phyloP scores from a whole-genome alignment of 2,888 invertebrate genomes.

The Malthinus seriepunctatus region DNA sequence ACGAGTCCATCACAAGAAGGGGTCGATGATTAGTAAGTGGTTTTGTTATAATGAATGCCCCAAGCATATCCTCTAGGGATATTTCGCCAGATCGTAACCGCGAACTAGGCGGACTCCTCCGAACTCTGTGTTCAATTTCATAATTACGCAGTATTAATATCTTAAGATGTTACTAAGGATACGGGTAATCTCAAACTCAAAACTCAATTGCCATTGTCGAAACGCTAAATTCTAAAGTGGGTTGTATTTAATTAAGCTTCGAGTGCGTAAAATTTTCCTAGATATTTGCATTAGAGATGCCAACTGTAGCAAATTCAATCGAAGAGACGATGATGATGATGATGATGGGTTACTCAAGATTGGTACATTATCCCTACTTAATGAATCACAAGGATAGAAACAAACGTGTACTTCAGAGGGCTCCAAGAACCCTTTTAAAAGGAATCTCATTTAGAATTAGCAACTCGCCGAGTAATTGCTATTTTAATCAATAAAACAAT shows the following conservation, averaged over 20 bases:
- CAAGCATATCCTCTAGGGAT: conserved; percentile 24
- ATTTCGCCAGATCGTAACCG: conserved; percentile 13
- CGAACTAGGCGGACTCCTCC: conserved; percentile 9
- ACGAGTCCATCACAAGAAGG: conserved; percentile 41
- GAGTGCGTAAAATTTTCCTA: conserved; percentile 24
- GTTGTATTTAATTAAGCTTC: conserved; percentile 30
- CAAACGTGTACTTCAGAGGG: conserved; percentile 5
- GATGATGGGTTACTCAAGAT: conserved; percentile 8
- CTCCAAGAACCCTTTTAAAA: conserved; percentile 5
- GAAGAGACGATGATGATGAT: not conserved
- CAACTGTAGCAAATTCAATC: conserved; percentile 20
- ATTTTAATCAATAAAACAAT: not conserved
- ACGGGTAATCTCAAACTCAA: conserved; percentile 43
- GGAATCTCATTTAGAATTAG: conserved; percentile 4
- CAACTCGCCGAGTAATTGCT: not conserved
- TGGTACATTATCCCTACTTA: conserved; percentile 9
- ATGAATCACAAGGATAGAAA: conserved; percentile 11
- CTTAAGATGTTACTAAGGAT: conserved; percentile 50
- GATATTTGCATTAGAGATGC: conserved; percentile 13
- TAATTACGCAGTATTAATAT: conserved; percentile 51
- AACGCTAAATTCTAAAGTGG: conserved; percentile 9
- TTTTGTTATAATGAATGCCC: conserved; percentile 47
- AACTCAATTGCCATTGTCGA: conserved; percentile 25
- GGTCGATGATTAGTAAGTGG: conserved; percentile 48
- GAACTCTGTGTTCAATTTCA: conserved; percentile 43